These are phyloP conservation scores for Psilopogon haemacephalus DNA, from an alignment of 2,113 vertebrate genomes.

Conservation along the genomic window DNA sequence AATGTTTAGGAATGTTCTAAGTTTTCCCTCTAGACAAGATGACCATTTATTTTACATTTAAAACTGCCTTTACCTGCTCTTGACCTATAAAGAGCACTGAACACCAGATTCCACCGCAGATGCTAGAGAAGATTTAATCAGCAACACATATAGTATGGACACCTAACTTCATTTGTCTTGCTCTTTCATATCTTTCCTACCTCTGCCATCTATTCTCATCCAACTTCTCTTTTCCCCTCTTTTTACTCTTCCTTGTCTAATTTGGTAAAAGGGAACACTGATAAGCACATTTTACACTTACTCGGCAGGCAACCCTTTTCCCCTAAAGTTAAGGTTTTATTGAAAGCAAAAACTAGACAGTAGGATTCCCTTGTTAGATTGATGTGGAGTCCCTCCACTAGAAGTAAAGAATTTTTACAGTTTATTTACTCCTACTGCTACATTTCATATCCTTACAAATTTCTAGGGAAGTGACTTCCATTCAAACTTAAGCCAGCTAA, in stretches of 20 bases:
- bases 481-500: not conserved
- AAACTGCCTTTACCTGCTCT: not conserved
- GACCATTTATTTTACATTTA: not conserved
- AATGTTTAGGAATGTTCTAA: not conserved
- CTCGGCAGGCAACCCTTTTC: not conserved
- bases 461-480: not conserved
- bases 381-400: not conserved
- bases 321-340: not conserved
- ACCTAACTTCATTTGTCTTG: not conserved
- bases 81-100: not conserved
- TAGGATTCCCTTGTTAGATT: not conserved
- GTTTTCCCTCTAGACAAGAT: not conserved
- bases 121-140: not conserved
- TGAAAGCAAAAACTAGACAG: not conserved
- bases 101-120: not conserved
- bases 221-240: not conserved
- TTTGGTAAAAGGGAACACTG: not conserved
- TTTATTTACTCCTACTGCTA: not conserved
- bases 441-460: not conserved
- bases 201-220: not conserved
- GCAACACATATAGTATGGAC: accelerated
- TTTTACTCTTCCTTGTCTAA: not conserved
- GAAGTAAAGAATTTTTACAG: not conserved
- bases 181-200: not conserved
- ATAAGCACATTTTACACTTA: not conserved